Conservation (phyloP, 2,113 vertebrate genomes). For the Leucosticte australis region DNA sequence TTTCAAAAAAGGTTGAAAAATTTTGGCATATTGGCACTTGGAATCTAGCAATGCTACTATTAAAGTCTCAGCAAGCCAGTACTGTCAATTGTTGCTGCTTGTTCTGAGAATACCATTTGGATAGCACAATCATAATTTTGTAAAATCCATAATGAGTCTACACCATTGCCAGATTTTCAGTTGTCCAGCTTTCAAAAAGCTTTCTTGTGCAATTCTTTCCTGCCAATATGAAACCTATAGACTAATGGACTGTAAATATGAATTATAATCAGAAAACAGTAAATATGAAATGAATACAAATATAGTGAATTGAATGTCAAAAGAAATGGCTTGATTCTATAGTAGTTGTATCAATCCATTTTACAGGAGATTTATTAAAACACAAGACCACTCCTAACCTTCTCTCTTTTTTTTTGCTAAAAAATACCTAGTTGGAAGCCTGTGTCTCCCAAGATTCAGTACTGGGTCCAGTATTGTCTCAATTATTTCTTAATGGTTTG, state of each 20-base stretch:
- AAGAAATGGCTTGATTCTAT: neutral
- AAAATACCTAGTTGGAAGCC: neutral
- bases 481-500: neutral
- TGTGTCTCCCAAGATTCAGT: neutral
- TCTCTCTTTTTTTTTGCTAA: neutral
- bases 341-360: neutral
- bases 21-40: neutral
- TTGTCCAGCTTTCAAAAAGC: neutral
- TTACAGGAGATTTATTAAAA: neutral
- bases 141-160: neutral
- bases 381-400: neutral
- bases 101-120: neutral
- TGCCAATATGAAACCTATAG: neutral
- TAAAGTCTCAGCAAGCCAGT: neutral
- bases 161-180: neutral
- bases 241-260: neutral
- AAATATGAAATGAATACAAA: neutral
- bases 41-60: neutral
- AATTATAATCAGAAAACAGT: neutral
- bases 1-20: neutral
- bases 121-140: neutral
- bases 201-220: neutral
- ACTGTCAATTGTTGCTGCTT: neutral
- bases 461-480: neutral
- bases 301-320: neutral